Conservation (phyloP, 1,140 invertebrate genomes). For the Hormaphis cornu region DNA sequence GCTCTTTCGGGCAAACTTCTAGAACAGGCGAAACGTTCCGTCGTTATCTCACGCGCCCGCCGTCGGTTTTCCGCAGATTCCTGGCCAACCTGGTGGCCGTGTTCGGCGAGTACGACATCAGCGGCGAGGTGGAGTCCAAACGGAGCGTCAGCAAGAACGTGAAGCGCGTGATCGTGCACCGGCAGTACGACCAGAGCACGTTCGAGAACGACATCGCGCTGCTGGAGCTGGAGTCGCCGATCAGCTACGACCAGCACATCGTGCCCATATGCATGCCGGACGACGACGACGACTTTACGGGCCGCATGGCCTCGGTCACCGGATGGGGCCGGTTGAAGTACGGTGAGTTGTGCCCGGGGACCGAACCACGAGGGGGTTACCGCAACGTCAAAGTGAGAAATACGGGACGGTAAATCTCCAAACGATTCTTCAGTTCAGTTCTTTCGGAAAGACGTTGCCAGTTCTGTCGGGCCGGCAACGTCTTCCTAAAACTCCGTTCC, state of each 20-base stretch:
- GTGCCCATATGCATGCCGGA: constrained; percentile 86
- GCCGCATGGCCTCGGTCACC: constrained; percentile 71
- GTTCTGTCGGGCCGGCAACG: no score
- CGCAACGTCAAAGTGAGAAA: no score
- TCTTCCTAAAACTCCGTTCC: no score
- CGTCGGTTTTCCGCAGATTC: constrained; percentile 63
- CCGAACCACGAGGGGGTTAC: no score
- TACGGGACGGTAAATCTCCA: no score
- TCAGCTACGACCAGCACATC: constrained; percentile 78
- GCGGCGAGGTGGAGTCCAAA: constrained; percentile 66
- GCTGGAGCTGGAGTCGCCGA: constrained; percentile 68
- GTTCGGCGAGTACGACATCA: constrained; percentile 82
- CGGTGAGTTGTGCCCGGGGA: constrained; percentile 45
- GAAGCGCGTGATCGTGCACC: constrained; percentile 74
- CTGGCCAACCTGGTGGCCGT: constrained; percentile 80
- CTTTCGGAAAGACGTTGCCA: no score
- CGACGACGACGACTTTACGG: constrained; percentile 69
- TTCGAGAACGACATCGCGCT: constrained; percentile 86
- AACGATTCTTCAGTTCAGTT: no score
- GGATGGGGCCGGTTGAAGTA: constrained; percentile 61
- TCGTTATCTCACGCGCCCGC: no score
- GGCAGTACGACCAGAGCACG: constrained; percentile 77
- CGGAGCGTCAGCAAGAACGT: constrained; percentile 72
- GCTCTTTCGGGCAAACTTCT: no score
- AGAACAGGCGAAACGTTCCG: no score